A percentile compares a stretch with the other conserved stretches of the same genome.
Conservation (phyloP, 1,140 invertebrate species). For the Xylocopa sonorina region DNA sequence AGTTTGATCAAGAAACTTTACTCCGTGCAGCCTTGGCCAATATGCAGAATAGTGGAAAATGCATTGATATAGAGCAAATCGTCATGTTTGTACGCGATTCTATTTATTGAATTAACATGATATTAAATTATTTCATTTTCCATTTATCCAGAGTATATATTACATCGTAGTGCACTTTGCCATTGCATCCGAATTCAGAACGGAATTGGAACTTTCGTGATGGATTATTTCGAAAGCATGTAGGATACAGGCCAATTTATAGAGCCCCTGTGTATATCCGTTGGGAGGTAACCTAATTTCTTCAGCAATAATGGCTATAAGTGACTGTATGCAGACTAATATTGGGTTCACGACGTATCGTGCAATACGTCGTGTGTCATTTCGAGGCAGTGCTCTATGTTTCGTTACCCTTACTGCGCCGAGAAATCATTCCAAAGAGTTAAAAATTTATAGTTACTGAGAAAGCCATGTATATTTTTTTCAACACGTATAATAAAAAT, state of each 20-base stretch:
- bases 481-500: too few species aligned
- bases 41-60: constrained; percentile 2
- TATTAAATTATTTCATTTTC: not conserved
- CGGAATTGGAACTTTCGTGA: constrained; percentile 23
- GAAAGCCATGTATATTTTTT: too few species aligned
- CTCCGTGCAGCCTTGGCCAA: not conserved
- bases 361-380: constrained; percentile 39
- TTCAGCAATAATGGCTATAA: constrained; percentile 60
- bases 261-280: constrained; percentile 68
- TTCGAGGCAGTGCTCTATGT: constrained; percentile 17
- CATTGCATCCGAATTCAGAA: not conserved
- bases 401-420: not conserved
- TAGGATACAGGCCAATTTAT: constrained; percentile 61
- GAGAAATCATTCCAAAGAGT: too few species aligned
- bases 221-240: constrained; percentile 53
- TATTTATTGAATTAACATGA: not conserved
- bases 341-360: constrained; percentile 50
- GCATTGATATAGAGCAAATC: not conserved
- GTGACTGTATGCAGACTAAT: constrained; percentile 57
- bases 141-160: too few species aligned
- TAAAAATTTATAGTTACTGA: too few species aligned
- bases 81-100: not conserved
- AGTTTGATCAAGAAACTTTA: not conserved
- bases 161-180: too few species aligned
- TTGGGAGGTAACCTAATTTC: constrained; percentile 67